phyloP scores from a whole-genome alignment of 2,797 vertebrate genomes.

The Gymnodraco acuticeps region DNA sequence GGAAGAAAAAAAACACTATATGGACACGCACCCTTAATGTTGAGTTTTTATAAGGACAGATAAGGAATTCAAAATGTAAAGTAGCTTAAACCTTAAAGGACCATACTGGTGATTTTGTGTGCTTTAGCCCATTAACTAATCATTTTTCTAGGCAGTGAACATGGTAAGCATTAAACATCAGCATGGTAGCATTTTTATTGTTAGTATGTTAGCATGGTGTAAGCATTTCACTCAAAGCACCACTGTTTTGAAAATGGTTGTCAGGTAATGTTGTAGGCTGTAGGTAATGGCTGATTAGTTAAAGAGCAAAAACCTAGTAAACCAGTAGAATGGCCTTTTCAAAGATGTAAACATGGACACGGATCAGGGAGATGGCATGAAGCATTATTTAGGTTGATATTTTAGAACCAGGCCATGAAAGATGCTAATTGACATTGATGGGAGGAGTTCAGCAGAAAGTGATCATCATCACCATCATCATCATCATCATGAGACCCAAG shows the following conservation, averaged over 20 bases:
- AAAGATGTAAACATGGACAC: slow-evolving; percentile 13
- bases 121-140: slow-evolving; percentile 19
- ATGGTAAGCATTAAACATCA: neutral
- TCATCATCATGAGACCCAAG: slow-evolving; percentile 35
- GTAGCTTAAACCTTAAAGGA: slow-evolving; percentile 22
- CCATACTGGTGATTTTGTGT: slow-evolving; percentile 21
- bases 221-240: neutral
- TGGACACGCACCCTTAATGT: neutral
- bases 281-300: neutral
- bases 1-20: too few species aligned
- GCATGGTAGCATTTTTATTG: neutral
- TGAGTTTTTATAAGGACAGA: neutral
- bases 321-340: slow-evolving; percentile 1
- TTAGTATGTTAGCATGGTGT: neutral
- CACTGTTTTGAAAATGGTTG: neutral
- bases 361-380: neutral
- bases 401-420: slow-evolving; percentile 20
- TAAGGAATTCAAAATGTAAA: neutral
- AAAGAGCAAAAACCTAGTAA: slow-evolving; percentile 41
- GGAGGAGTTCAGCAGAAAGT: slow-evolving; percentile 38
- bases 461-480: slow-evolving; percentile 51
- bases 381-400: neutral
- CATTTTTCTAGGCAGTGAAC: neutral
- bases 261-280: neutral
- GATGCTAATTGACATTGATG: slow-evolving; percentile 26